These are phyloP conservation scores for Parauchenoglanis ngamensis DNA, from an alignment of 2,797 vertebrate genomes.

Conservation along the genomic window DNA sequence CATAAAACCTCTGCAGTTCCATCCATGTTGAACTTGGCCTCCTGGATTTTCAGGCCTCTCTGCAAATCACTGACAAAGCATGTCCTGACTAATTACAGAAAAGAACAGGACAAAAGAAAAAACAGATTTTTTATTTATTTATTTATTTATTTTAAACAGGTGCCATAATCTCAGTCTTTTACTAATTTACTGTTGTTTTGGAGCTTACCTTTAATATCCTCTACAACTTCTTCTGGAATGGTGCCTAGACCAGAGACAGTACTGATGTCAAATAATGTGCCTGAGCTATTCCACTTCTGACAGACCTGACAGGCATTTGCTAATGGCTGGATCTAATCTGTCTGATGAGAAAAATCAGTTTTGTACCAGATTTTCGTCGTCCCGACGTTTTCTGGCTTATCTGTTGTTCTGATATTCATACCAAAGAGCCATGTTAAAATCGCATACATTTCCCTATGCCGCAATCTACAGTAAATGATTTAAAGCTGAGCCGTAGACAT, in stretches of 20 bases:
- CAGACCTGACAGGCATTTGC: not conserved
- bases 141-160: not conserved
- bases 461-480: not conserved
- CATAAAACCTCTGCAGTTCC: slow-evolving; percentile 84
- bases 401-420: not conserved
- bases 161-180: not conserved
- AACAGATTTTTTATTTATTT: not conserved
- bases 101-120: not conserved
- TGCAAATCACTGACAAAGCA: slow-evolving; percentile 96
- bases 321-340: not conserved
- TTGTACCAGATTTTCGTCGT: no score
- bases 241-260: slow-evolving; percentile 74
- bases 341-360: not conserved
- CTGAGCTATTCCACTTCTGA: no score
- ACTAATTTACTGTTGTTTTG: not conserved
- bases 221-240: slow-evolving; percentile 88
- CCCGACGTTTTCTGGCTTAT: no score
- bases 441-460: not conserved
- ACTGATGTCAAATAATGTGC: slow-evolving; percentile 1
- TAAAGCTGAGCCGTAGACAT: not conserved
- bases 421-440: not conserved
- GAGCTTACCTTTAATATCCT: slow-evolving; percentile 91
- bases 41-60: slow-evolving; percentile 90
- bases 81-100: slow-evolving; percentile 77
- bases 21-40: slow-evolving; percentile 93